Base-by-base conservation (phyloP, 1,140 invertebrate genomes). In the Proctacanthus coquilletti region DNA sequence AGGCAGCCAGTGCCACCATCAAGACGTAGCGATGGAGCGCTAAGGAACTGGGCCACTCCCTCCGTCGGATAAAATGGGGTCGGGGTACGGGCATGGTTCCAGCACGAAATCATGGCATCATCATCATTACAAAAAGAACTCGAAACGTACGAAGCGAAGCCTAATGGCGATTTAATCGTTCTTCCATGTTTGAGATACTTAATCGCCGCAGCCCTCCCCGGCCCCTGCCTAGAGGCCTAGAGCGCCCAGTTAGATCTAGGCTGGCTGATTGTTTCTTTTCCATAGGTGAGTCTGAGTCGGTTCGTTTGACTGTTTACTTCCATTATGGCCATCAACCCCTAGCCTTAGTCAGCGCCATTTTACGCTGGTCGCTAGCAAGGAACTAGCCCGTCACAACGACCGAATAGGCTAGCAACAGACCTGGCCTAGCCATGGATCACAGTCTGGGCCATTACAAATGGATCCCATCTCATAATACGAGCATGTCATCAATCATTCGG, bases 151-250 rank as follows among this genome's bases (percentile, higher is more conserved):
- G 17, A 13, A 32, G 17, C 10, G 5, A 6, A 17, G 15, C 30
- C 30, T 32, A 32, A 32, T 32, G 30, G 30, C 30, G 13, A 32
- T 32, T 32, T 32, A 32, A 32, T 32, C 30, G 30, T 32, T 32
- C 30, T 32, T 32, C 30, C 30, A 32, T 32, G 30, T 32, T 32
- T 32, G 30, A 6, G 30, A 32, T 6, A 32, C 30, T 6, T 32
- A 32, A 27, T 27, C 23, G 23, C n/a, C n/a, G n/a, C n/a, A n/a
- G n/a, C n/a, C n/a, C n/a, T n/a, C n/a, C n/a, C n/a, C n/a, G n/a
- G n/a, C n/a, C n/a, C n/a, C n/a, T n/a, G n/a, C n/a, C n/a, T n/a
- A n/a, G n/a, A n/a, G n/a, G n/a, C n/a, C n/a, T 27, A 27, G 23
- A 27, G 13, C 8, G 13, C 23, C 23, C 13, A 13, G 23, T 27